Percentiles rank a stretch among this genome's conserved stretches.
phyloP scores from a whole-genome alignment of 1,140 invertebrate species.

The Hormaphis cornu region DNA sequence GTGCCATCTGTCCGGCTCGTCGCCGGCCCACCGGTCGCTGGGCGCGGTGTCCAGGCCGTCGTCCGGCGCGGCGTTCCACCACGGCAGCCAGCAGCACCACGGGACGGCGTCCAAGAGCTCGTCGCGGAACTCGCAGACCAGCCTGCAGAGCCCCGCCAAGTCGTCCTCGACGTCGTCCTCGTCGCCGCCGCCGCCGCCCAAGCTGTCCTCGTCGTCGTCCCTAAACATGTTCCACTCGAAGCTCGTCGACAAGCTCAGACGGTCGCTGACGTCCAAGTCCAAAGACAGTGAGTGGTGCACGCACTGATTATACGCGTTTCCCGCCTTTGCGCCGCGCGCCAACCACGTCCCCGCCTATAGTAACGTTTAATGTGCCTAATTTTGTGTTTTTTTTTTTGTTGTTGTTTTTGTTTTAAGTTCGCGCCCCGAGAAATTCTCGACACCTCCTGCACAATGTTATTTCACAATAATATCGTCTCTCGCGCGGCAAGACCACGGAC shows the following conservation, averaged over 20 bases:
- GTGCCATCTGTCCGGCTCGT: slow-evolving; percentile 46
- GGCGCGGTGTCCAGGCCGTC: slow-evolving; percentile 47
- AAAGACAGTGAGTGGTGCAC: slow-evolving; percentile 10
- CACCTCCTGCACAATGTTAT: no score
- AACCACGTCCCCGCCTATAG: not conserved
- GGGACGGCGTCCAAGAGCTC: slow-evolving; percentile 49
- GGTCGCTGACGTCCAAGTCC: slow-evolving; percentile 55
- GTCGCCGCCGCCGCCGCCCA: slow-evolving; percentile 53
- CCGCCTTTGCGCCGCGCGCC: not conserved
- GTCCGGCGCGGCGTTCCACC: slow-evolving; percentile 38
- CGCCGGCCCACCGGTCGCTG: slow-evolving; percentile 52
- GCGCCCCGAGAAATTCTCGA: no score
- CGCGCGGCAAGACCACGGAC: no score
- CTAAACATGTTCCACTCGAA: slow-evolving; percentile 75
- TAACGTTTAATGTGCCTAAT: not conserved
- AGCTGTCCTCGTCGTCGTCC: slow-evolving; percentile 51
- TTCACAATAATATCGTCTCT: no score
- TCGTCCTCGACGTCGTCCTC: slow-evolving; percentile 51
- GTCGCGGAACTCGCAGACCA: slow-evolving; percentile 50
- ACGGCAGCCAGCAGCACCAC: slow-evolving; percentile 46
- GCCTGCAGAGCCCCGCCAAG: slow-evolving; percentile 49
- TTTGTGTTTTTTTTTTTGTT: no score
- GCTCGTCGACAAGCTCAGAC: slow-evolving; percentile 71
- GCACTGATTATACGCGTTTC: no score
- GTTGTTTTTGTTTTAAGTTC: no score